Evolutionary conservation across 1,140 invertebrate genomes (phyloP), one percentile per base, ranked within the genome.

Genomic region (Orussus abietinus): DNA sequence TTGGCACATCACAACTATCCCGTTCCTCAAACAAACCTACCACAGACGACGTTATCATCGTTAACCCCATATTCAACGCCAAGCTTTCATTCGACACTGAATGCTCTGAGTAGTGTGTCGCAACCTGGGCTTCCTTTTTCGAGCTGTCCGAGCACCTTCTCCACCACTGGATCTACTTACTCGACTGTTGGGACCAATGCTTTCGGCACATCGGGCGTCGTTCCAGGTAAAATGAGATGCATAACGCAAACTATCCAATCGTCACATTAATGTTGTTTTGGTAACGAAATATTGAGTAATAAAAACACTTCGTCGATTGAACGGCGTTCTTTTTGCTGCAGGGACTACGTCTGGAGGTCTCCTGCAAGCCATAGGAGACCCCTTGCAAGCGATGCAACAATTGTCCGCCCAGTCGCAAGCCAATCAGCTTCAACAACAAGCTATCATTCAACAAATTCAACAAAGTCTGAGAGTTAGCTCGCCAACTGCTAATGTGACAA

Each of bases 371-470:
- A 69, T 72, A 46, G 55, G 58, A 14, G 71, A 74, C 46, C 71
- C 69, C 14, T 41, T 74, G 4, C 69, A 72, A 41, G 69, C 69
- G 4, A 74, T 74, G 66, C 71, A 72, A 41, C 69, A 74, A 40
- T 51, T 72, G 1, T 71, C 71, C 7, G 69, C 66, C 14, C 69
- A 74, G 42, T 74, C 71, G 0, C 71, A 72, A 32, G 71, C 66
- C 0, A 72, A 69, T 48, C 71, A 74, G 29, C 53, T 72, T 10
- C 69, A 74, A 15, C 69, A 72, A 25, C 71, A 74, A 33, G 71
- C 69, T 0, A 71, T 74, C 21, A 74, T 74, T 3, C 67, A 74
- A 4, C 69, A 74, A 42, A 74, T 74, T 13, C 69, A 74, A 36
- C 71, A 74, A 42, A 72, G 69, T 51, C 52, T 74, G 25, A 61